phyloP scores from a whole-genome alignment of 2,797 vertebrate genomes.

The Clarias fuscus region DNA sequence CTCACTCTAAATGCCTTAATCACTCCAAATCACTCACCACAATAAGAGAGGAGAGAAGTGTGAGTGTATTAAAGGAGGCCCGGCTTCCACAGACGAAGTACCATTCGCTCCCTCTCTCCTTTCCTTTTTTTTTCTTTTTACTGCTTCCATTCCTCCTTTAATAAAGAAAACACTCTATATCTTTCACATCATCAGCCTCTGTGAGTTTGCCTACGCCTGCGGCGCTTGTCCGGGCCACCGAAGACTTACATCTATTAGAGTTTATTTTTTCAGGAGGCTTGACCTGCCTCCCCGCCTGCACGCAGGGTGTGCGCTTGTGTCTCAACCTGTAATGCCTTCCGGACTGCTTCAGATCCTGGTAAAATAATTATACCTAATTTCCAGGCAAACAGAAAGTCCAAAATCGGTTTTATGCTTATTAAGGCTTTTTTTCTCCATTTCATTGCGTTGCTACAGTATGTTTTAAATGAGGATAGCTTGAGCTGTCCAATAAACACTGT shows the following conservation, averaged over 20 bases:
- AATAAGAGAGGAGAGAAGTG: conserved; percentile 1
- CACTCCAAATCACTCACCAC: conserved; percentile 29
- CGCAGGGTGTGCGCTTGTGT: conserved; percentile 5
- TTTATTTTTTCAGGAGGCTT: conserved; percentile 50
- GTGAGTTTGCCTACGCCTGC: conserved; percentile 65
- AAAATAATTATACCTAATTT: background rate
- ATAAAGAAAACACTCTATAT: conserved; percentile 71
- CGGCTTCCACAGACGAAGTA: conserved; percentile 21
- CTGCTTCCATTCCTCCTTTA: conserved; percentile 37
- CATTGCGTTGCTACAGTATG: background rate
- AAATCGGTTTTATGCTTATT: background rate
- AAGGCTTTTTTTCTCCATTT: background rate
- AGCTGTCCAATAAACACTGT: background rate
- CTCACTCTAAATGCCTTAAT: conserved; percentile 7
- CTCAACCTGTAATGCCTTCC: background rate
- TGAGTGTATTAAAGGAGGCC: background rate
- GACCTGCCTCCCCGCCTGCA: conserved; percentile 20
- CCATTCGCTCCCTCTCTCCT: background rate
- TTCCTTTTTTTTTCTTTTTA: background rate
- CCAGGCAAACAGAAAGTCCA: background rate
- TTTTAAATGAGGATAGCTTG: background rate
- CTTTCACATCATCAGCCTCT: conserved; percentile 65
- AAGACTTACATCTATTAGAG: conserved; percentile 56
- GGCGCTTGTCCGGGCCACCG: conserved; percentile 61
- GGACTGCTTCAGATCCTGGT: background rate